Base-by-base conservation (phyloP, 2,888 invertebrate species). In the Leptinotarsa tumamoca region DNA sequence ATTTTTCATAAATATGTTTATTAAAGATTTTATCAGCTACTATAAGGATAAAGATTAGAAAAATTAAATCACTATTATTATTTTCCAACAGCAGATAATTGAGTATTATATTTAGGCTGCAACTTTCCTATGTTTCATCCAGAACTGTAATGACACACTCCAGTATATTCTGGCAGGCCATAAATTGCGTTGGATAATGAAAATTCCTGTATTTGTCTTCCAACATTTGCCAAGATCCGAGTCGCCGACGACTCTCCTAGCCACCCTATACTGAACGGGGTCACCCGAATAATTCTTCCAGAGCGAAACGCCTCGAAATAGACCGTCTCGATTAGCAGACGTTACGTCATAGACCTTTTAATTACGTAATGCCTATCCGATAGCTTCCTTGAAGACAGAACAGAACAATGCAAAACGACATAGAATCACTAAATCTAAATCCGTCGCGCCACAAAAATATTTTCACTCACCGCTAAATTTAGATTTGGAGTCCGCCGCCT, bases 241-340 rank as follows among this genome's bases (percentile, higher is more conserved):
- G 5, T 43, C 63, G 33, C n/a, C 18, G 10, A 23, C 27, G n/a
- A 63, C 63, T 3, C 33, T 63, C 33, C 27, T n/a, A 63, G n/a
- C 49, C 50, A 70, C 70, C 58, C 70, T 58, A n/a, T 50, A 50
- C 10, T 21, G 1, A 79, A 80, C 83, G 85, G 83, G 86, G 86
- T 86, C 85, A 85, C 81, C 82, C 79, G 83, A 85, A 87, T 87
- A 86, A 87, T 87, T 87, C 86, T 85, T 86, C 86, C 85, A 77
- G 76, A 81, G 78, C 79, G 81, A 71, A 72, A 70, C 78, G 74
- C 74, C 74, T 79, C 78, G 74, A 87, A 87, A 87, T 87, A 87
- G 85, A 85, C 79, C 86, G 86, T 84, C 87, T 86, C 87, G 86
- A 4, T 33, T 33, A 33, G 63, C 27, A 87, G 87, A 81, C 87